phyloP scores from a whole-genome alignment of 1,140 invertebrate species.

The Andricus grossulariae region DNA sequence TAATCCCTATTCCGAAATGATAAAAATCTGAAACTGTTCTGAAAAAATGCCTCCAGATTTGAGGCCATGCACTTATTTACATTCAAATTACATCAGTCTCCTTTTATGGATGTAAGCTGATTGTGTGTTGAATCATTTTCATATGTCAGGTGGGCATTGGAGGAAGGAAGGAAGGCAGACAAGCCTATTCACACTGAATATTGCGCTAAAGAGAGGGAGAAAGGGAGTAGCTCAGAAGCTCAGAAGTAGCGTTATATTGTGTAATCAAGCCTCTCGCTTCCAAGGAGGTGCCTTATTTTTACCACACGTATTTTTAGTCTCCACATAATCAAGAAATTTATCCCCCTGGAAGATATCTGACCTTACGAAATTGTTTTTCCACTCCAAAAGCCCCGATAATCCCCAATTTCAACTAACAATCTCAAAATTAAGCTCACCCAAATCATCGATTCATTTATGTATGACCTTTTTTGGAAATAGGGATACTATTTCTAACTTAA shows the following conservation, averaged over 20 bases:
- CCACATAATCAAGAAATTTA: conserved; percentile 50
- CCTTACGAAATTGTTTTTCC: conserved; percentile 13
- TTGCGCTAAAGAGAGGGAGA: conserved; percentile 44
- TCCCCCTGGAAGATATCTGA: background rate
- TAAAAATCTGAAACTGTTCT: background rate
- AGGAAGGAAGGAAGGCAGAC: conserved; percentile 47
- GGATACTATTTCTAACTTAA: background rate
- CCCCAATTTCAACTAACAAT: background rate
- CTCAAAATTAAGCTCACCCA: background rate
- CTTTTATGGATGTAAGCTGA: conserved; percentile 54
- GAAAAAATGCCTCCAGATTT: background rate
- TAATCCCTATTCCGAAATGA: background rate
- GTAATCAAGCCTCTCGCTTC: conserved; percentile 59
- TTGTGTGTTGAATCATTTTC: conserved; percentile 52
- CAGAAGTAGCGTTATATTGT: conserved; percentile 53
- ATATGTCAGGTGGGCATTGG: conserved; percentile 59
- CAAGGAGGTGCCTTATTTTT: conserved; percentile 63
- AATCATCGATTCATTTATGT: background rate
- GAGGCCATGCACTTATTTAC: conserved; percentile 16
- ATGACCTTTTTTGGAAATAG: conserved; percentile 40
- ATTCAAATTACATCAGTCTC: conserved; percentile 53
- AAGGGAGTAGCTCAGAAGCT: conserved; percentile 47
- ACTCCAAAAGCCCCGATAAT: background rate
- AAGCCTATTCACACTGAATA: conserved; percentile 52
- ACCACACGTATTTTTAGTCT: conserved; percentile 61